Evolutionary conservation across 1,140 invertebrate genomes (phyloP), one percentile per base, ranked within the genome.

Genomic region (Euura saliciscinereae): DNA sequence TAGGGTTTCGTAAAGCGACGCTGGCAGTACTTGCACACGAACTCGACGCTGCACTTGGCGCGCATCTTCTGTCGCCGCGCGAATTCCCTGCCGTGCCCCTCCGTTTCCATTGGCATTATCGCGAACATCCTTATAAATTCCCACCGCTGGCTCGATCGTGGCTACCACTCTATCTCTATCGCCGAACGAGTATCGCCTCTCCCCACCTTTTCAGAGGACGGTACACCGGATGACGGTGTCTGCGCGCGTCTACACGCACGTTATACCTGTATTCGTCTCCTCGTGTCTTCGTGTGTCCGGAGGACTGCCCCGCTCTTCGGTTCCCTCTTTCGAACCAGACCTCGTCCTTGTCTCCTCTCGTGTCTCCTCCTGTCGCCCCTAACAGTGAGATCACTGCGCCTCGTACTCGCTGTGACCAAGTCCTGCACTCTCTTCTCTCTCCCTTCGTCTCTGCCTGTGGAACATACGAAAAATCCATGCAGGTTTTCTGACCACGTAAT

Each of bases 1-100:
- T 99, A 99, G 74, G 97, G 96, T 90, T 99, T 99, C 82, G 97
- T 99, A 91, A 99, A 99, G 82, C 97, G 92, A 83, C 98, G 93
- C 88, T 98, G 94, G 91, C 98, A 99, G 91, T 96, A 99, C 89
- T 97, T 97, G 93, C 98, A 99, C 87, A 99, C 96, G 89, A 98
- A 99, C 90, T 99, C 95, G 80, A 87, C 86, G 76, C 86, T 86
- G 91, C 97, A 98, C 91, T 98, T 95, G 89, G 94, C 92, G 87
- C 94, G 91, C 94, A 95, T 95, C 90, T 95, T 97, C 87, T 96
- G 94, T 87, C 96, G 92, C 78, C 86, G 86, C 84, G 86, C 93
- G 90, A 95, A 96, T 91, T 96, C 94, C 89, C 94, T 91, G 89
- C 93, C 92, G 90, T 94, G 93, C 89, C 95, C 94, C 90, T 96